phyloP scores from a whole-genome alignment of 2,113 vertebrate species.

The Channa argus region DNA sequence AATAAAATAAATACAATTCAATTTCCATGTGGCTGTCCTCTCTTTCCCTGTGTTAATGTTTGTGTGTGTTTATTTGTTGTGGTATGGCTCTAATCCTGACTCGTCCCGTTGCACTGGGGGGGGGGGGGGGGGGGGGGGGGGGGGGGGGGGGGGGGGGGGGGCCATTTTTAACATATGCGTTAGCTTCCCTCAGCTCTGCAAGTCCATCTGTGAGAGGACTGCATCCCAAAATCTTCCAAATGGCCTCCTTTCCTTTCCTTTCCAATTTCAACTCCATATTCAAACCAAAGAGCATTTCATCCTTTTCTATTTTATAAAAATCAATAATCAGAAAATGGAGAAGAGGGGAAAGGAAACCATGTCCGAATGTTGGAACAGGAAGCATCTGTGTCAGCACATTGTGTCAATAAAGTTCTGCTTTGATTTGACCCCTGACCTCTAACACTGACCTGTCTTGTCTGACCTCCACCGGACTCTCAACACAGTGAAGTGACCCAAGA shows the following conservation, averaged over 20 bases:
- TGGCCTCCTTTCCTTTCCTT: constrained; percentile 69
- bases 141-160: constrained; percentile 43
- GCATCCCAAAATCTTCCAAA: constrained; percentile 58
- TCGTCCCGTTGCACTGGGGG: constrained; percentile 49
- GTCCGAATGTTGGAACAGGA: constrained; percentile 40
- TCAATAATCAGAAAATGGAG: constrained; percentile 12
- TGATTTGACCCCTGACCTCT: constrained; percentile 69
- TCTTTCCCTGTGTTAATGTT: constrained; percentile 76
- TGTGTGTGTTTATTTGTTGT: constrained; percentile 70
- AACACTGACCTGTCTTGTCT: constrained; percentile 66
- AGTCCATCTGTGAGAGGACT: constrained; percentile 67
- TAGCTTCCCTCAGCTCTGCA: constrained; percentile 49
- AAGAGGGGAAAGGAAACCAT: constrained; percentile 63
- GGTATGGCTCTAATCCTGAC: constrained; percentile 72
- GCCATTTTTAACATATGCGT: constrained; percentile 64
- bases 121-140: constrained; percentile 40
- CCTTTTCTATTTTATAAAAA: constrained; percentile 6
- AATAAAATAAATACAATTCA: constrained; percentile 86
- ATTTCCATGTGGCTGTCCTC: constrained; percentile 79
- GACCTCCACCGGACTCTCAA: constrained; percentile 63
- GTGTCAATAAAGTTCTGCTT: constrained; percentile 67
- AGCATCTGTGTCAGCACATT: constrained; percentile 67
- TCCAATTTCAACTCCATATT: not conserved
- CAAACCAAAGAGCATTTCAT: not conserved
- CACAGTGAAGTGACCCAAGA: constrained; percentile 73